Base-by-base conservation (phyloP, 1,140 invertebrate species). In the Zophobas atratus region DNA sequence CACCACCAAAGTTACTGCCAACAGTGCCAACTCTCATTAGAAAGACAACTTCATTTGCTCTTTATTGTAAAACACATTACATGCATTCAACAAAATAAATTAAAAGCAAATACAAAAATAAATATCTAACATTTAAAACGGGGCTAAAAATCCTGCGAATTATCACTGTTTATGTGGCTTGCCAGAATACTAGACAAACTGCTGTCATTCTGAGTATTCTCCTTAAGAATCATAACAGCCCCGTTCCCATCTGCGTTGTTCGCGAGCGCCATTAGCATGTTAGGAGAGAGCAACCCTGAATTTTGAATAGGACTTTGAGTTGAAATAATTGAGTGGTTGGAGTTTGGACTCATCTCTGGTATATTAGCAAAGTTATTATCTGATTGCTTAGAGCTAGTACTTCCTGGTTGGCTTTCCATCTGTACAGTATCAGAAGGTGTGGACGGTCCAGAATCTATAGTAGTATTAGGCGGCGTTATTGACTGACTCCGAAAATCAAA, bases 321-420 rank as follows among this genome's bases (percentile, higher is more conserved):
- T 3, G 84, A 85, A 70, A 85, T 82, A 51, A 86, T 80, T n/a
- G 85, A 85, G 81, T 84, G 83, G 70, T 83, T 85, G 6, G 84
- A 83, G 63, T 81, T 84, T 0, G 82, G 82, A 77, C 84, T 85
- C 79, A 84, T 84, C 77, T 86, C 85, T 0, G 85, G 82, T 63
- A 85, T 84, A 71, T 86, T 83, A 48, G 85, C 80, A 77, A 85
- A 85, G 76, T 82, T 83, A 41, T 82, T 82, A 35, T 84, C 80
- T 4, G 82, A 84, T 38, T 83, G 84, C 75, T 84, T 85, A 2
- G 82, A 83, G 75, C 81, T 85, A 51, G 75, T 81, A n/a, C 80
- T 80, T 33, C 81, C 80, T 8, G 80, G 78, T 5, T 80, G 81
- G 8, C 78, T 81, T 35, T 85, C 83, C 51, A 82, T 67, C 43